Percentiles rank a stretch among this genome's conserved stretches.
Evolutionary conservation across 1,140 invertebrate species (phyloP).

Genomic region (Leguminivora glycinivorella): DNA sequence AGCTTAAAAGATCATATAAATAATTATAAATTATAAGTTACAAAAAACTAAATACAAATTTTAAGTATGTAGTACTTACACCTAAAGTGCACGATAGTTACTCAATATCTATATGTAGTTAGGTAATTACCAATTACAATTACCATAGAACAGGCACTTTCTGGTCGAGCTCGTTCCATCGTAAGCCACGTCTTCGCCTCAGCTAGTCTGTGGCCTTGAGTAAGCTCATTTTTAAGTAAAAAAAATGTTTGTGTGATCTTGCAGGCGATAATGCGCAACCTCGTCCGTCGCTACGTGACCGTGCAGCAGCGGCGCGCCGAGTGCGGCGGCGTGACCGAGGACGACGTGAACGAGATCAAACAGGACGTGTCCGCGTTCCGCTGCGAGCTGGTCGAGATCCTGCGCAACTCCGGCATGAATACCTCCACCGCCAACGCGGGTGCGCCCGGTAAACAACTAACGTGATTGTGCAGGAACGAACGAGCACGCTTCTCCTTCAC

Average conservation of each 20-base stretch:
- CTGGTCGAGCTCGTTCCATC: no score
- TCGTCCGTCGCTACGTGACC: constrained; percentile 97
- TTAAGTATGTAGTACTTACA: no score
- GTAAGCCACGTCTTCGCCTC: no score
- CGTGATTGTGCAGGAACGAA: background rate
- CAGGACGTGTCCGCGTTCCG: constrained; percentile 97
- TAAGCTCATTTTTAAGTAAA: no score
- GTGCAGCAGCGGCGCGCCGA: constrained; percentile 96
- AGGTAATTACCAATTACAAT: no score
- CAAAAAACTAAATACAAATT: no score
- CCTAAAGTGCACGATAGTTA: no score
- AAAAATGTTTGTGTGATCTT: background rate
- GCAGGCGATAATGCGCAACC: constrained; percentile 95
- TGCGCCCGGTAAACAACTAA: constrained; percentile 80
- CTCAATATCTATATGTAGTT: no score
- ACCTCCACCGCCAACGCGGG: constrained; percentile 89
- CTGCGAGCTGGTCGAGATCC: constrained; percentile 96
- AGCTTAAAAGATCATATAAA: constrained; percentile 38
- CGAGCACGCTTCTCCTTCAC: no score
- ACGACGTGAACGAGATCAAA: constrained; percentile 99
- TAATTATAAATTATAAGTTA: no score
- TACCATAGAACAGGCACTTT: no score
- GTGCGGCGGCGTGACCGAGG: constrained; percentile 97
- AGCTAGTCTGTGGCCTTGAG: no score
- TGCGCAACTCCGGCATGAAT: constrained; percentile 96